Evolutionary conservation across 2,797 vertebrate species (phyloP), one percentile per base, ranked within the genome.

Genomic region (Pelochelys cantorii): DNA sequence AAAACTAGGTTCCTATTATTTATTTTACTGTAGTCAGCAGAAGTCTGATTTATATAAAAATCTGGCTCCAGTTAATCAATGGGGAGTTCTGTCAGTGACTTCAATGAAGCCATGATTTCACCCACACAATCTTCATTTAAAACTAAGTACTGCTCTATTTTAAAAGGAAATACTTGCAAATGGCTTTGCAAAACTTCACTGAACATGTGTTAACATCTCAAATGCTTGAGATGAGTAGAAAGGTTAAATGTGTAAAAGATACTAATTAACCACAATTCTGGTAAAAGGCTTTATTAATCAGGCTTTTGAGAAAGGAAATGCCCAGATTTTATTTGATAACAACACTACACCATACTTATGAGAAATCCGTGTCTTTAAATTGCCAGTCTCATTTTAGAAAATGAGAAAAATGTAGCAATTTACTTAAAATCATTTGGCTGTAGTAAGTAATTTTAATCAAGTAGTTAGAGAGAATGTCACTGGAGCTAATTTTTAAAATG

Each of bases 361-460:
- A 90, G 85, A 94, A 96, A 96, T 68, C 75, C 77, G 83, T 83
- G 87, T 81, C 83, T 96, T 89, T 54, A 93, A 94, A 93, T 84
- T 55, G 89, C 91, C 83, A 89, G 65, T 71, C 37, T 92, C 71
- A 89, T 97, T 91, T 95, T 90, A 82, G 84, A 81, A 95, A 93
- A 93, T 89, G 85, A 96, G 88, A 90, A 88, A 94, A 95, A 90
- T 31, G n/a, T 31, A 93, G 95, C 93, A 89, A 96, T 96, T 90
- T 95, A 81, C 95, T 97, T 87, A 92, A 96, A 95, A 95, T 95
- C 74, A 53, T 91, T 96, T 94, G 92, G 90, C 83, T 91, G 54
- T 59, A 93, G 86, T 89, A 94, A 93, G 93, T 96, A 84, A 93
- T 97, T 97, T 96, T 96, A 96, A 96, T 93, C 94, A 94, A 97